phyloP scores from a whole-genome alignment of 1,140 invertebrate genomes.

The Daktulosphaira vitifoliae region DNA sequence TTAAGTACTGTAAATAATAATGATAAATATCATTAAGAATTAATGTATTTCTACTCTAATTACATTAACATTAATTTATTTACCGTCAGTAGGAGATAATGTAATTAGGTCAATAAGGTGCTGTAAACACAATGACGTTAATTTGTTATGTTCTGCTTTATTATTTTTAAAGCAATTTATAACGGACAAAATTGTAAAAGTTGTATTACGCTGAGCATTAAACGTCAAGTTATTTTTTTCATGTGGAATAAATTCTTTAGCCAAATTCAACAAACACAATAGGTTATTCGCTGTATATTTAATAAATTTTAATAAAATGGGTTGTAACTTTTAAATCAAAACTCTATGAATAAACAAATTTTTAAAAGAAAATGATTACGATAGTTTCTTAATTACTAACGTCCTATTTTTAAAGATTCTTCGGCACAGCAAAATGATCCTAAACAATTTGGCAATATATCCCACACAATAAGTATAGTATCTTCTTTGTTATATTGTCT shows the following conservation, averaged over 20 bases:
- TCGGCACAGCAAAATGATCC: constrained; percentile 17
- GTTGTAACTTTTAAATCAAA: too few species aligned
- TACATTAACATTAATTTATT: too few species aligned
- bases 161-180: constrained; percentile 11
- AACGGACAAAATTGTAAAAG: constrained; percentile 17
- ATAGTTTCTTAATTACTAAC: too few species aligned
- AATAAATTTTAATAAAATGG: not conserved
- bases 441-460: constrained; percentile 11
- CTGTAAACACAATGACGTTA: constrained; percentile 1
- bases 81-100: not conserved
- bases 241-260: not conserved
- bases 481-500: not conserved
- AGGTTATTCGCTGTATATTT: constrained; percentile 5
- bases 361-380: not conserved
- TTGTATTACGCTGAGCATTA: constrained; percentile 14
- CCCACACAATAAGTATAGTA: constrained; percentile 17
- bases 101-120: constrained; percentile 2
- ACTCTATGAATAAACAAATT: not conserved
- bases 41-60: too few species aligned
- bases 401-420: constrained; percentile 4
- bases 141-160: not conserved
- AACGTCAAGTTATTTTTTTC: not conserved
- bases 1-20: not conserved
- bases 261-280: constrained; percentile 16
- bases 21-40: too few species aligned